A percentile compares a stretch with the other conserved stretches of the same genome.
Evolutionary conservation across 2,888 invertebrate species (phyloP).

Genomic region (Apodemia mormo): DNA sequence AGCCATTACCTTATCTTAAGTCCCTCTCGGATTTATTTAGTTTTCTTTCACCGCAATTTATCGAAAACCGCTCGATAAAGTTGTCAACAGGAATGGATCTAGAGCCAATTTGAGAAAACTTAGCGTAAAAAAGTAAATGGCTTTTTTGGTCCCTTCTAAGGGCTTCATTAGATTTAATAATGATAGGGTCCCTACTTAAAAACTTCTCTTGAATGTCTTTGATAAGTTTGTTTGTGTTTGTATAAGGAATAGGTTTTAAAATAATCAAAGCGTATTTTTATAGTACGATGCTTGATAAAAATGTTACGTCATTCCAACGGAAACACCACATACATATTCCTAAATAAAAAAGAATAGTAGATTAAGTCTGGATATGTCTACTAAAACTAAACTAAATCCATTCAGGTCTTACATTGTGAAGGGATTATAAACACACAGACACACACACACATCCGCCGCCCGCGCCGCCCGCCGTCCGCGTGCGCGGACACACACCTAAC

Average conservation of each 20-base stretch:
- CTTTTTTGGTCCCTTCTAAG: slow-evolving; percentile 49
- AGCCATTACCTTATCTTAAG: slow-evolving; percentile 82
- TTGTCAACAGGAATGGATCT: slow-evolving; percentile 81
- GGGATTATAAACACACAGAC: no score
- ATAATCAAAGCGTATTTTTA: no score
- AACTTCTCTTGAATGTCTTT: slow-evolving; percentile 10
- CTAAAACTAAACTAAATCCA: no score
- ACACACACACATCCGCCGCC: no score
- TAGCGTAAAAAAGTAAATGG: slow-evolving; percentile 65
- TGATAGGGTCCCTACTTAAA: slow-evolving; percentile 20
- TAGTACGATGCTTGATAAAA: no score
- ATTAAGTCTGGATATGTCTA: no score
- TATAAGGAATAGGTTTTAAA: background rate
- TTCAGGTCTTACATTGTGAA: no score
- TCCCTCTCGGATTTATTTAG: slow-evolving; percentile 81
- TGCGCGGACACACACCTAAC: no score
- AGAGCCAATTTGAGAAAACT: slow-evolving; percentile 75
- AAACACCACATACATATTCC: no score
- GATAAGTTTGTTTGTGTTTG: slow-evolving; percentile 8
- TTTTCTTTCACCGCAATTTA: slow-evolving; percentile 81
- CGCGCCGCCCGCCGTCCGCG: no score
- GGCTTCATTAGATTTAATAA: slow-evolving; percentile 34
- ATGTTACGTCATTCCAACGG: no score
- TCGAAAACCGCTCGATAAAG: slow-evolving; percentile 81
- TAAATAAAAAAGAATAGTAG: no score